Base-by-base conservation (phyloP, 2,888 invertebrate genomes). In the Adineta ricciae region DNA sequence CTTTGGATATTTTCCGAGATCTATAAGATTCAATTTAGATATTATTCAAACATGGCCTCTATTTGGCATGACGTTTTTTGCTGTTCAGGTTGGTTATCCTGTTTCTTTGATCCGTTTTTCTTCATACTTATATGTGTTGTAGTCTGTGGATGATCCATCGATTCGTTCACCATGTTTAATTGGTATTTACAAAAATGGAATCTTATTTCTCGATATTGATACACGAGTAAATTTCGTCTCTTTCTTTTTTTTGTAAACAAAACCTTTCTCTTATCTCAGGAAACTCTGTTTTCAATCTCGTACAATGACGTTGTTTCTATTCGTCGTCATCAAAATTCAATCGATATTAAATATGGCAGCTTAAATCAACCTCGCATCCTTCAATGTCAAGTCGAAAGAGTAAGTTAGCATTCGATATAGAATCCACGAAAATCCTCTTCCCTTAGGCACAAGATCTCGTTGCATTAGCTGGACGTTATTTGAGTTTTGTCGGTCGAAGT, bases 41-140 rank as follows among this genome's bases (percentile, higher is more conserved):
- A 95, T 96, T 84, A 91, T 98, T 49, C 95, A 96, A 87, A 94
- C 94, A 88, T 98, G 97, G 97, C 94, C 95, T 83, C 92, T 98
- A 85, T 98, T 98, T 92, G 98, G 98, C 27, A 96, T 97, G 87
- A 96, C 96, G 88, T 97, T 98, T 93, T 99, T 97, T 92, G 95
- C 96, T 27, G 95, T 97, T 84, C 96, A 90, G 88, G 91, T 91
- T 88, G 87, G 88, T 86, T 3, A 38, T 84, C 7, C 5, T 8
- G 19, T 36, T 64, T 84, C 3, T 24, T n/a, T 27, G 16, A 38
- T 41, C 36, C 1, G 1, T 27, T 50, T 41, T 56, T 32, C 5
- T 24, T 50, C 41, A n/a, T 24, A 36, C 56, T 46, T 19, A 78
- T 54, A 84, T 86, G 86, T 36, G 9, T 86, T 86, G n/a, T 88